A percentile compares a stretch with the other conserved stretches of the same genome.
Conservation (phyloP, 1,140 invertebrate species). For the Drosophila sp. region DNA sequence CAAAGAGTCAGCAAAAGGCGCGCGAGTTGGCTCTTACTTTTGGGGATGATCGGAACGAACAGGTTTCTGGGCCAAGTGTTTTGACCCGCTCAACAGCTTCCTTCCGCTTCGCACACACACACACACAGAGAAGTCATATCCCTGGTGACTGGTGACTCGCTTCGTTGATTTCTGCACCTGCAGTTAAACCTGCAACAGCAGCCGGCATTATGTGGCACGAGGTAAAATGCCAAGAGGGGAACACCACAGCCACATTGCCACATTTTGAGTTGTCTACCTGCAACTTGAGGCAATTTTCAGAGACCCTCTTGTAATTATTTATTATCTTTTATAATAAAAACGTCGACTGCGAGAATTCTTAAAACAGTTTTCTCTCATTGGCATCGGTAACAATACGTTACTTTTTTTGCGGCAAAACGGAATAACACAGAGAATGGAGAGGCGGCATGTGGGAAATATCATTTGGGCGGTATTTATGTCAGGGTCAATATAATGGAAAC, state of each 20-base stretch:
- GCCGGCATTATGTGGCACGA: conserved; percentile 59
- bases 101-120: conserved; percentile 42
- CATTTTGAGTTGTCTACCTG: conserved; percentile 10
- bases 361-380: conserved; percentile 17
- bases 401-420: conserved; percentile 12
- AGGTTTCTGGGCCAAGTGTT: conserved; percentile 68
- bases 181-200: conserved; percentile 37
- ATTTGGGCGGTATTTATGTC: conserved; percentile 52
- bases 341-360: conserved; percentile 22
- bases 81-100: conserved; percentile 73
- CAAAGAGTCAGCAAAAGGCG: not conserved
- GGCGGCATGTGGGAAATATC: conserved; percentile 37
- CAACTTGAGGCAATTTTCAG: conserved; percentile 27
- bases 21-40: conserved; percentile 8
- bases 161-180: conserved; percentile 68
- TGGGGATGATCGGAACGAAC: conserved; percentile 26
- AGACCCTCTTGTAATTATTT: conserved; percentile 22
- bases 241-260: conserved; percentile 8
- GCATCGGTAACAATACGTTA: conserved; percentile 52
- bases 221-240: conserved; percentile 26
- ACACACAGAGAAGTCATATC: conserved; percentile 26
- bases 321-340: conserved; percentile 20
- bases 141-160: conserved; percentile 38
- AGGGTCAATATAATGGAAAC: conserved; percentile 48
- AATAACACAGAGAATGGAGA: conserved; percentile 32